Percentiles rank a stretch among this genome's conserved stretches.
These are phyloP conservation scores for Eriosoma lanigerum DNA, from an alignment of 1,140 invertebrate species.

Conservation along the genomic window DNA sequence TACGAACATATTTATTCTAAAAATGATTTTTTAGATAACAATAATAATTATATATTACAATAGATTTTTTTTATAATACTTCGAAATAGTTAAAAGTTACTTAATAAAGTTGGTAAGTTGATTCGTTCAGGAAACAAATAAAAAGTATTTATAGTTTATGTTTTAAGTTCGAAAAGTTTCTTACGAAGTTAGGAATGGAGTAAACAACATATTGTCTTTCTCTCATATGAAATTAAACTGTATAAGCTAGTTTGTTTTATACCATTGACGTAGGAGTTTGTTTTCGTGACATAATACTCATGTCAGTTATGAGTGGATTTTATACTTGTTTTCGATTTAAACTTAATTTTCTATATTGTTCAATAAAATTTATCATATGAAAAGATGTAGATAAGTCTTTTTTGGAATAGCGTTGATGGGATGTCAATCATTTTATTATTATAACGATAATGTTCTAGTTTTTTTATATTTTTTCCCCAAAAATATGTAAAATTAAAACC, in stretches of 20 bases:
- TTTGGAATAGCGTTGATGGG: no score
- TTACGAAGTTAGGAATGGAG: background rate
- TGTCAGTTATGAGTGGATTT: background rate
- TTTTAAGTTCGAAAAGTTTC: constrained; percentile 20
- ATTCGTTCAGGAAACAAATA: background rate
- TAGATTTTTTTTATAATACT: background rate
- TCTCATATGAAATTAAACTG: constrained; percentile 15
- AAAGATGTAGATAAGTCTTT: no score
- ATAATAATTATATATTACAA: background rate
- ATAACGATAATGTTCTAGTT: no score
- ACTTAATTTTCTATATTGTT: no score
- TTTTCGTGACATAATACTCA: constrained; percentile 14
- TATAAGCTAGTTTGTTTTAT: constrained; percentile 3
- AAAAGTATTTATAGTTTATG: background rate
- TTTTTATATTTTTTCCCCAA: no score
- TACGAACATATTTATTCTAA: background rate
- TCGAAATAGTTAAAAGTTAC: constrained; percentile 19
- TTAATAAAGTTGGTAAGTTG: background rate
- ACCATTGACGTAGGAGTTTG: constrained; percentile 9
- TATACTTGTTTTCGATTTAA: background rate
- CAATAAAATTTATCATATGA: no score
- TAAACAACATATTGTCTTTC: constrained; percentile 1
- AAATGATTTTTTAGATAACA: background rate
- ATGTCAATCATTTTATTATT: no score
- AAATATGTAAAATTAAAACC: no score